Percentiles rank a stretch among this genome's conserved stretches.
Conservation (phyloP, 2,888 invertebrate genomes). For the Hartigia nigra region DNA sequence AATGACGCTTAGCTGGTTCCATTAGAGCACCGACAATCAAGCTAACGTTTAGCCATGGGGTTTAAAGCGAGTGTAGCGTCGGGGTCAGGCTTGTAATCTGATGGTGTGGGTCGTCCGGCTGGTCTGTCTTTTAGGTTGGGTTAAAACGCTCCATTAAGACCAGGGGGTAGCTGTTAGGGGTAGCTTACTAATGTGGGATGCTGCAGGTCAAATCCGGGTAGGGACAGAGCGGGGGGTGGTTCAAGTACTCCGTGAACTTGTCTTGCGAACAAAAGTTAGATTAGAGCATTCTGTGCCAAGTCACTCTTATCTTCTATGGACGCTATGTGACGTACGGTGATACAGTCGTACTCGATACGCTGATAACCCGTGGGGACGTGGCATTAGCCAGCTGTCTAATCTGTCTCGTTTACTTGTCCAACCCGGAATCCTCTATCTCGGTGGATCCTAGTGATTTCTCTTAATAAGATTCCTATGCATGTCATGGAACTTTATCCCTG, state of each 20-base stretch:
- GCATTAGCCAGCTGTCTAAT: background rate
- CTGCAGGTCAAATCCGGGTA: conserved; percentile 9
- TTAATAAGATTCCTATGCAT: background rate
- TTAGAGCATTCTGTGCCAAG: background rate
- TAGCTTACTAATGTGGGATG: conserved; percentile 41
- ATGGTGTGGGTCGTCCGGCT: conserved; percentile 43
- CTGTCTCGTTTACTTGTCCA: background rate
- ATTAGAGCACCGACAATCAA: background rate
- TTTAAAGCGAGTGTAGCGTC: conserved; percentile 36
- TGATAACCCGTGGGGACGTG: background rate
- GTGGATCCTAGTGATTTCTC: background rate
- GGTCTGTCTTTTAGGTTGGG: conserved; percentile 43
- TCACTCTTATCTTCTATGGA: background rate
- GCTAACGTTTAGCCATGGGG: background rate
- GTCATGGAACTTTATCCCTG: background rate
- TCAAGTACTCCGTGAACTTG: background rate
- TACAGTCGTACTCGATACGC: background rate
- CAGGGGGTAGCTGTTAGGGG: conserved; percentile 41
- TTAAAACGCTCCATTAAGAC: conserved; percentile 51
- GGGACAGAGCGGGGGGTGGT: too few species aligned
- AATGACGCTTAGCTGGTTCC: conserved; percentile 1
- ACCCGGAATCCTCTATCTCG: background rate
- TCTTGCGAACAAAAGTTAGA: background rate
- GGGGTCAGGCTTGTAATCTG: conserved; percentile 47
- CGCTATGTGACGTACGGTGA: background rate